Percentiles rank a stretch among this genome's conserved stretches.
These are phyloP conservation scores for Prinia subflava DNA, from an alignment of 2,113 vertebrate genomes.

Conservation along the genomic window DNA sequence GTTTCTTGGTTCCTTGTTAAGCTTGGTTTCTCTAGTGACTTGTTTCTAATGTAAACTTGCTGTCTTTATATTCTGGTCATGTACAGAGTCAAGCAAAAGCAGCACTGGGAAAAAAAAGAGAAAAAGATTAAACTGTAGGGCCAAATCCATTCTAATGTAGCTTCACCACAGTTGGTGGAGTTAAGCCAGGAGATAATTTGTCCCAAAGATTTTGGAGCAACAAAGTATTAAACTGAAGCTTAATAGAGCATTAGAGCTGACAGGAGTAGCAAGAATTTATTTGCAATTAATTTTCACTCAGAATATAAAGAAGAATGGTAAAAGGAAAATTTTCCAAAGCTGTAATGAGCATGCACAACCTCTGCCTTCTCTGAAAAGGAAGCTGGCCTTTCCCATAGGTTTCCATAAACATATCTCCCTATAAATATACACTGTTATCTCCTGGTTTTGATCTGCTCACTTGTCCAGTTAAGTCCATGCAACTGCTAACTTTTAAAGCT, in stretches of 20 bases:
- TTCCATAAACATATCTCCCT: neutral
- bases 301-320: neutral
- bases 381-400: neutral
- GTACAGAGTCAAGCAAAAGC: neutral
- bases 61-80: slow-evolving; percentile 21
- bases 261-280: neutral
- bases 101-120: neutral
- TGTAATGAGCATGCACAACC: neutral
- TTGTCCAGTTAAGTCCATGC: neutral
- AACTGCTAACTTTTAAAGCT: slow-evolving; percentile 7
- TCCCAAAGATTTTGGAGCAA: neutral
- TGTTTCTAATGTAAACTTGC: slow-evolving; percentile 11
- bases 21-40: neutral
- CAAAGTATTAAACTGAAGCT: neutral
- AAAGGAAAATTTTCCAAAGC: neutral
- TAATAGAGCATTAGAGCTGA: neutral
- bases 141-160: neutral
- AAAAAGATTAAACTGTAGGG: neutral
- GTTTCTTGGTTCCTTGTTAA: neutral
- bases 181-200: neutral
- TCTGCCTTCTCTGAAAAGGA: neutral
- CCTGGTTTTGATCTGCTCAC: neutral
- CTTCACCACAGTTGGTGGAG: neutral
- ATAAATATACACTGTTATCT: slow-evolving; percentile 1
- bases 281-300: neutral